These are phyloP conservation scores for Synanthedon andrenaeformis DNA, from an alignment of 2,888 invertebrate species.

Conservation along the genomic window DNA sequence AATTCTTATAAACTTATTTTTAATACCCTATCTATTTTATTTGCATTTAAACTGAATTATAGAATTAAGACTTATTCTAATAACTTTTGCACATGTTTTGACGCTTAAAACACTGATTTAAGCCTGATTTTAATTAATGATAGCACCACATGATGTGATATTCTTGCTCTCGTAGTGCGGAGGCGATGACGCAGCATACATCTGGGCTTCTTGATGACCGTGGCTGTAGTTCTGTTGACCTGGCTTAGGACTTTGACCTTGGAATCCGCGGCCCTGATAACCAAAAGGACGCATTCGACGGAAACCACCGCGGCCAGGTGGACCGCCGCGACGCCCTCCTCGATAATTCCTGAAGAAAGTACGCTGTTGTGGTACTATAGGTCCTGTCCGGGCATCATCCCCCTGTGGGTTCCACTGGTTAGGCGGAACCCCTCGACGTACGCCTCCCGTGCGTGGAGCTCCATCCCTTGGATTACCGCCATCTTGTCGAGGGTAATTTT, in stretches of 20 bases:
- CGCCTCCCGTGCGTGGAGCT: not conserved
- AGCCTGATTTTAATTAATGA: too few relatives aligned
- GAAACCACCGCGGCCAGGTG: not conserved
- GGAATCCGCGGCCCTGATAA: not conserved
- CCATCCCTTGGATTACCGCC: not conserved
- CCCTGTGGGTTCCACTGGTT: not conserved
- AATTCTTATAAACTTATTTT: too few relatives aligned
- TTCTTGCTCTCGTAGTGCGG: too few relatives aligned
- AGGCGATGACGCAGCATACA: too few relatives aligned
- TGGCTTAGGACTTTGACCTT: not conserved
- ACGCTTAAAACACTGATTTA: too few relatives aligned
- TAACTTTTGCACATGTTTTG: too few relatives aligned
- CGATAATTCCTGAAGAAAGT: not conserved
- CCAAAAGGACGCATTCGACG: not conserved
- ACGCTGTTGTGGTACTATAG: not conserved
- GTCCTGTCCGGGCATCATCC: not conserved
- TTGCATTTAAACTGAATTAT: too few relatives aligned
- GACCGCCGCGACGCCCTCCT: not conserved
- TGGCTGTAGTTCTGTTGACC: not conserved
- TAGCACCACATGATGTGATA: too few relatives aligned
- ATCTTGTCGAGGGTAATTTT: not conserved
- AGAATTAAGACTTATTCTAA: too few relatives aligned
- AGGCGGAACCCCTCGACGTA: not conserved
- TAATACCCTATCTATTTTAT: too few relatives aligned
- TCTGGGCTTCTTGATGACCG: too few relatives aligned